phyloP scores from a whole-genome alignment of 92 coral and sea anemone species.

The Epizoanthus rinbou region DNA sequence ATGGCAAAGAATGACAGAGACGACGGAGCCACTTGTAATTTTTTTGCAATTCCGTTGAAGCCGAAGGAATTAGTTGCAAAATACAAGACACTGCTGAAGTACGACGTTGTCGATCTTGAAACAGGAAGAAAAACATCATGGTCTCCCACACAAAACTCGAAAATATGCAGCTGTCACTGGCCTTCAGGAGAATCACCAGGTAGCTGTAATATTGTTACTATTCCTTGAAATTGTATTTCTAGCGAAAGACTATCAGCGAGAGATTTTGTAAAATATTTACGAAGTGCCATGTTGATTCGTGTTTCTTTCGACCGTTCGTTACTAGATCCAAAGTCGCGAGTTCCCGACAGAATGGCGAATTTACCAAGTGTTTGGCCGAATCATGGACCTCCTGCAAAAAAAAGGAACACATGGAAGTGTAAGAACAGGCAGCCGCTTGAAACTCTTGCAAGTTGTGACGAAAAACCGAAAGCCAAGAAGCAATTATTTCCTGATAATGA shows the following conservation, averaged over 20 bases:
- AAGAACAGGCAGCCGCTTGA: too few relatives aligned
- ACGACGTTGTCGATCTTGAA: slow-evolving; percentile 23
- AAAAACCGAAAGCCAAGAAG: too few relatives aligned
- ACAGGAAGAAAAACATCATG: not conserved
- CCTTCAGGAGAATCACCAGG: slow-evolving; percentile 41
- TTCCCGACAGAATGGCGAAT: slow-evolving; percentile 23
- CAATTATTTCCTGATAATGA: too few relatives aligned
- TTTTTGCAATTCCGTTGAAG: slow-evolving; percentile 16
- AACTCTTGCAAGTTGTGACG: too few relatives aligned
- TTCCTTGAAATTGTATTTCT: too few relatives aligned
- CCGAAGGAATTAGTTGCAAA: slow-evolving; percentile 21
- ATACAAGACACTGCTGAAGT: slow-evolving; percentile 16
- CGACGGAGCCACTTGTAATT: not conserved
- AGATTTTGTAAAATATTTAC: too few relatives aligned
- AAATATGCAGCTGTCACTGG: slow-evolving; percentile 27
- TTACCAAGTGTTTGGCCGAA: slow-evolving; percentile 9
- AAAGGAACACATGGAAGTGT: too few relatives aligned
- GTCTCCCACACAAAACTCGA: slow-evolving; percentile 1
- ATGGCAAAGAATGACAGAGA: too few relatives aligned
- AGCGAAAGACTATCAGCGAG: not conserved
- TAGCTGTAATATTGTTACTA: not conserved
- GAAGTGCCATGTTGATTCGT: too few relatives aligned
- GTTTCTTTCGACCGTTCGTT: not conserved
- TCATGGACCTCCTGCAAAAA: not conserved
- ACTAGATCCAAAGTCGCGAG: slow-evolving; percentile 17